Conservation (phyloP, 2,113 vertebrate genomes). For the Takifugu flavidus region DNA sequence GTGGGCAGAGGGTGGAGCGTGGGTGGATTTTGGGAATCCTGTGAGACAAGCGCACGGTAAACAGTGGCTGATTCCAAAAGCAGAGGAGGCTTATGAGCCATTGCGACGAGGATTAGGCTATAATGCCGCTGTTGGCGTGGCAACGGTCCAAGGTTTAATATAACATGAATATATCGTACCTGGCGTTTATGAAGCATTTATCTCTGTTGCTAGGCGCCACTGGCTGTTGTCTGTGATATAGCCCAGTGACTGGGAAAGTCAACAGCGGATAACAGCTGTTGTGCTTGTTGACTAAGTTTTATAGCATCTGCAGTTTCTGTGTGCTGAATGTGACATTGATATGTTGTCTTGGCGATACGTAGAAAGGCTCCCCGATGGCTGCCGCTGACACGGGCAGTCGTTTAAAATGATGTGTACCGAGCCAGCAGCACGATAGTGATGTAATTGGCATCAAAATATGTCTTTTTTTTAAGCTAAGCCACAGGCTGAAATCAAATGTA, state of each 20-base stretch:
- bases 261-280: constrained; percentile 72
- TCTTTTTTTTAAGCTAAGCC: not conserved
- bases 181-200: constrained; percentile 31
- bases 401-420: constrained; percentile 36
- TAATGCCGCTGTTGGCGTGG: constrained; percentile 1
- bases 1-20: constrained; percentile 53
- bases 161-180: constrained; percentile 18
- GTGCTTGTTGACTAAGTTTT: constrained; percentile 66
- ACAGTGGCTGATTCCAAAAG: constrained; percentile 36
- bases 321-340: constrained; percentile 42
- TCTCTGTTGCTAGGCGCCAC: constrained; percentile 61
- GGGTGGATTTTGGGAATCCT: constrained; percentile 49
- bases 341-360: constrained; percentile 57
- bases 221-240: constrained; percentile 44
- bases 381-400: constrained; percentile 34
- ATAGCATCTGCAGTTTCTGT: constrained; percentile 60
- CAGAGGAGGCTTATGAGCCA: constrained; percentile 30
- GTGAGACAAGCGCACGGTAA: constrained; percentile 41
- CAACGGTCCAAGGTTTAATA: not conserved
- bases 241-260: constrained; percentile 67
- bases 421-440: constrained; percentile 20
- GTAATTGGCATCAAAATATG: constrained; percentile 10
- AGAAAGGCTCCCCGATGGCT: constrained; percentile 8
- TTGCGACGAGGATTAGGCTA: not conserved
- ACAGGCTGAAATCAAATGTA: not conserved